Base-by-base conservation (phyloP, 2,888 invertebrate genomes). In the Phaonia tiefii region DNA sequence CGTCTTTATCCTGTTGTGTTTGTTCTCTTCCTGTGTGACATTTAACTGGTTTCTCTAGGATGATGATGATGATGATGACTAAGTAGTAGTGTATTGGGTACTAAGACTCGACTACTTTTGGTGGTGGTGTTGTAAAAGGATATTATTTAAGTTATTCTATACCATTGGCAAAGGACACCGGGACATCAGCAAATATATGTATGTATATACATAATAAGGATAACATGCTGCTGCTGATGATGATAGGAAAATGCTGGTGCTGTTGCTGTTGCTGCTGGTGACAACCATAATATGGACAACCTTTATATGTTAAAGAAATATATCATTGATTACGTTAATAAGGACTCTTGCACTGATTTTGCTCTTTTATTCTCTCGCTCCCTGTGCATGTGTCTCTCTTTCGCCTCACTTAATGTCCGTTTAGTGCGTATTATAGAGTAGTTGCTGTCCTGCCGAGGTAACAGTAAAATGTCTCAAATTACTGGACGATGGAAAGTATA, bases 101-200 rank as follows among this genome's bases (percentile, higher is more conserved):
- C 66, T 67, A 75, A 31, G 42, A 42, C 15, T 22, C 69, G 25
- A 49, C 69, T 67, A 71, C 66, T 70, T 75, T 74, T 77, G n/a
- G n/a, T n/a, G n/a, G n/a, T n/a, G n/a, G 44, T 78, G 66, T 75
- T 71, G 82, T 80, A 82, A 83, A 80, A 75, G 75, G 77, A 83
- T 83, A 80, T 76, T 79, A 78, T 80, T 74, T 71, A 66, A 80
- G 82, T 80, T 77, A 82, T 79, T 79, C 78, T 72, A 77, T 82
- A 75, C 79, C 73, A 51, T 51, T 37, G 54, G 54, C 17, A 67
- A 51, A 72, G 71, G 31, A 67, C 1, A 37, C 37, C 31, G 8
- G 31, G 63, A 22, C 63, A 22, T 39, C 71, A 42, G 44, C 3
- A 5, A 67, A 69, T 72, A 72, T n/a, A n/a, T n/a, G n/a, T n/a